These are phyloP conservation scores for Elgaria multicarinata DNA, from an alignment of 2,113 vertebrate species.

Conservation along the genomic window DNA sequence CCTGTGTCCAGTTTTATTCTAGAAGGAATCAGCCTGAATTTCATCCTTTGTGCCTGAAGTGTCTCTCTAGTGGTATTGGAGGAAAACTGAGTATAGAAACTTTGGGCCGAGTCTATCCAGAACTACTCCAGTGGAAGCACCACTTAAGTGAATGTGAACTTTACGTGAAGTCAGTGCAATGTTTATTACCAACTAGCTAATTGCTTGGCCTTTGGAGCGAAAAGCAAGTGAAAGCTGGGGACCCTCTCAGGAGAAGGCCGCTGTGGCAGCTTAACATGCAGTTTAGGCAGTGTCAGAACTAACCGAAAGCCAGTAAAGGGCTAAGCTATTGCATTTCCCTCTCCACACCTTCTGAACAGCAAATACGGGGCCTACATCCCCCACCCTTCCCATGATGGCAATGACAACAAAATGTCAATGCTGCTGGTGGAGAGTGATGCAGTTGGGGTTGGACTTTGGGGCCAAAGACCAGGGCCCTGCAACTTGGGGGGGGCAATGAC, in stretches of 20 bases:
- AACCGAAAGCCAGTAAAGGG: not conserved
- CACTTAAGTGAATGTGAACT: not conserved
- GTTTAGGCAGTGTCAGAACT: not conserved
- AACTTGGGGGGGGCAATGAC: too few relatives aligned
- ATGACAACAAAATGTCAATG: not conserved
- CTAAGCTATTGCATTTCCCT: not conserved
- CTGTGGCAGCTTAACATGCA: not conserved
- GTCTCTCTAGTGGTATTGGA: not conserved
- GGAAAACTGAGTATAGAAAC: not conserved
- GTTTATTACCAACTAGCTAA: not conserved
- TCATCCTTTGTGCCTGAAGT: constrained; percentile 20
- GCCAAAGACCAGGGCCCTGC: too few relatives aligned
- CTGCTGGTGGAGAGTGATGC: too few relatives aligned
- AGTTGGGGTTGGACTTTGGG: too few relatives aligned
- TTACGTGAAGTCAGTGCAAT: not conserved
- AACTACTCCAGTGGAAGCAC: not conserved
- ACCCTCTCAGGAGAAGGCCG: not conserved
- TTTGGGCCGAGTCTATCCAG: not conserved
- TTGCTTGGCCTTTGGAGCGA: not conserved
- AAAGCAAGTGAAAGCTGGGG: not conserved
- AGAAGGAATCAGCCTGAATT: not conserved
- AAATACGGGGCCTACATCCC: not conserved
- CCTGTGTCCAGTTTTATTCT: not conserved
- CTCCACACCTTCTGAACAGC: not conserved
- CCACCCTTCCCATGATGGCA: not conserved